A percentile compares a stretch with the other conserved stretches of the same genome.
phyloP scores from a whole-genome alignment of 1,140 invertebrate genomes.

The Drosophila sp. region DNA sequence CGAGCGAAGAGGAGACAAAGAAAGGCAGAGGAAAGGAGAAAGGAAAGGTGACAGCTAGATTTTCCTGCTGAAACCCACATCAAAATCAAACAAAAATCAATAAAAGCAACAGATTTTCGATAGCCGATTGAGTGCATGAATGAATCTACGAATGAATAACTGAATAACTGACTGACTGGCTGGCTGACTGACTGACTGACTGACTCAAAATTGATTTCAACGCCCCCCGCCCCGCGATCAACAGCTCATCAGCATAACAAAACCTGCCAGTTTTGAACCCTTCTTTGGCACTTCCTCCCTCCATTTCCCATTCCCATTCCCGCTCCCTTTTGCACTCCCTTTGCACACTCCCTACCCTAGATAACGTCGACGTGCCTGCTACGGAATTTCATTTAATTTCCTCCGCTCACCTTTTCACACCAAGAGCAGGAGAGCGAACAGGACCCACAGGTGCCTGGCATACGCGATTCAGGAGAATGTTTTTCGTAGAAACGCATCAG shows the following conservation, averaged over 20 bases:
- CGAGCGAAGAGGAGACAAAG: neutral
- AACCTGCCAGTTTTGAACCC: conserved; percentile 38
- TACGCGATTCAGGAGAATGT: conserved; percentile 28
- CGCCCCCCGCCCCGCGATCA: conserved; percentile 32
- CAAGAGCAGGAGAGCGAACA: conserved; percentile 6
- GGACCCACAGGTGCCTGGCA: conserved; percentile 51
- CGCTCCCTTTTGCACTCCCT: too few relatives aligned
- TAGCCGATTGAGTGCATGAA: conserved; percentile 8
- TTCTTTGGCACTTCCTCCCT: conserved; percentile 47
- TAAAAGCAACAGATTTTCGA: conserved; percentile 61
- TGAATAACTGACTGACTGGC: conserved; percentile 11
- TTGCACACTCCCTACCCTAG: neutral
- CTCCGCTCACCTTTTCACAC: conserved; percentile 68
- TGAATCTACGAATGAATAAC: conserved; percentile 1
- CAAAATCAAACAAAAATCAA: conserved; percentile 41
- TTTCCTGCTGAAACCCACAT: conserved; percentile 55
- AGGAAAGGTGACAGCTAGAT: neutral
- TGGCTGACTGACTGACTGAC: conserved; percentile 19
- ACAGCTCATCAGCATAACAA: conserved; percentile 71
- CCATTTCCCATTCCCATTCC: too few relatives aligned
- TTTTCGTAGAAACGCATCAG: conserved; percentile 67
- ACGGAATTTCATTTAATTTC: conserved; percentile 39
- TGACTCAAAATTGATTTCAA: conserved; percentile 67
- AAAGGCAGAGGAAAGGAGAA: neutral
- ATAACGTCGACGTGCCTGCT: conserved; percentile 15